A percentile compares a stretch with the other conserved stretches of the same genome.
phyloP scores from a whole-genome alignment of 2,797 vertebrate species.

The Paguma larvata region DNA sequence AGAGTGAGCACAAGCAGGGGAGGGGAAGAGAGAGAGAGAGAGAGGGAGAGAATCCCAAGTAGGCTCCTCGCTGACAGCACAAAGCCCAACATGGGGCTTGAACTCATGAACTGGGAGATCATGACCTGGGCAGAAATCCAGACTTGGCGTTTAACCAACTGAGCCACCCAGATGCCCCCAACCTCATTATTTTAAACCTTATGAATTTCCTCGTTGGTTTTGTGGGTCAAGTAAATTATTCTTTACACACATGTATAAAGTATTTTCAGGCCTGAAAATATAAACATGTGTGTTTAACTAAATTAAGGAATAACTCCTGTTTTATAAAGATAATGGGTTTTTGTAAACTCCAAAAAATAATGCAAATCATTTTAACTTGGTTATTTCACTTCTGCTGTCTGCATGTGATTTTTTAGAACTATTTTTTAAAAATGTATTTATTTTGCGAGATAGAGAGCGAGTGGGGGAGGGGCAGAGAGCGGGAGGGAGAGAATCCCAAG shows the following conservation, averaged over 20 bases:
- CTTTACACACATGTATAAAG: not conserved
- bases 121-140: too few species aligned
- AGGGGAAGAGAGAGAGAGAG: too few species aligned
- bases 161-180: not conserved
- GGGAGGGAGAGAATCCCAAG: too few species aligned
- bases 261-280: slow-evolving; percentile 26
- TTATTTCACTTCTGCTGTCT: not conserved
- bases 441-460: too few species aligned
- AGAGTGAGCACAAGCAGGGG: too few species aligned
- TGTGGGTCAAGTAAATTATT: slow-evolving; percentile 15
- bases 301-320: not conserved
- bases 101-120: too few species aligned
- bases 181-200: slow-evolving; percentile 5
- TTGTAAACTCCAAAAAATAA: not conserved
- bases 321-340: not conserved
- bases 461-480: too few species aligned
- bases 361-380: not conserved
- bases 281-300: slow-evolving; percentile 1
- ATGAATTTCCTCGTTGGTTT: not conserved
- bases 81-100: too few species aligned
- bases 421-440: too few species aligned
- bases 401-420: not conserved
- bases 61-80: too few species aligned
- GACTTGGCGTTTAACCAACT: too few species aligned
- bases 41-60: too few species aligned